Evolutionary conservation across 2,888 invertebrate species (phyloP).

Genomic region (Caenorhabditis zanzibari): DNA sequence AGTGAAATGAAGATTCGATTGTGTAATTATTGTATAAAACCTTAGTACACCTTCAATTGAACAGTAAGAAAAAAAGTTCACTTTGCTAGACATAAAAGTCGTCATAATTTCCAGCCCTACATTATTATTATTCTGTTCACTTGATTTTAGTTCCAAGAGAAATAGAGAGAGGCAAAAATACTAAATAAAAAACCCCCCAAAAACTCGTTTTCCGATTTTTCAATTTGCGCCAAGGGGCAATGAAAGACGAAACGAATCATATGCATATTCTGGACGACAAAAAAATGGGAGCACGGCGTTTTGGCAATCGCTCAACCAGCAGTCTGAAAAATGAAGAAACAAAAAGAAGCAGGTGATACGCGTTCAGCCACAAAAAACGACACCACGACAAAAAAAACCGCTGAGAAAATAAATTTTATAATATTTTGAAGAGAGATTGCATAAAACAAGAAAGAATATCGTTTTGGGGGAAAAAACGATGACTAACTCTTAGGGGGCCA

Average conservation of each 20-base stretch:
- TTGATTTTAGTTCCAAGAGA: no score
- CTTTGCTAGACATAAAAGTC: no score
- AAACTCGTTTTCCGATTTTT: constrained; percentile 12
- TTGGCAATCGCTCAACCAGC: not conserved
- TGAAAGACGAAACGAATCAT: not conserved
- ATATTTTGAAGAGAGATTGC: not conserved
- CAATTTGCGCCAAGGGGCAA: not conserved
- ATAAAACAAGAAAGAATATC: not conserved
- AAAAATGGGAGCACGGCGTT: constrained; percentile 3
- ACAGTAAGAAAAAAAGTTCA: no score
- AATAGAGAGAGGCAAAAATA: not conserved
- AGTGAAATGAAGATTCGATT: no score
- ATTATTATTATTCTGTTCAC: no score
- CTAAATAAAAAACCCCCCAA: not conserved
- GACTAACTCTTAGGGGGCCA: not conserved
- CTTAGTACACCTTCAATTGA: no score
- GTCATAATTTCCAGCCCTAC: not conserved
- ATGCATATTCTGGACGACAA: not conserved
- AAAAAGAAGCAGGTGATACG: constrained; percentile 18
- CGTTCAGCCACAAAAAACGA: not conserved
- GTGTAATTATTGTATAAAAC: no score
- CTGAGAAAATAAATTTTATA: not conserved
- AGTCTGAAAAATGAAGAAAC: constrained; percentile 15
- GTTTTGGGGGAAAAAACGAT: not conserved
- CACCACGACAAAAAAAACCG: not conserved